These are phyloP conservation scores for Chiridota heheva DNA, from an alignment of 35 echinoderm and acorn worm genomes.

Conservation along the genomic window DNA sequence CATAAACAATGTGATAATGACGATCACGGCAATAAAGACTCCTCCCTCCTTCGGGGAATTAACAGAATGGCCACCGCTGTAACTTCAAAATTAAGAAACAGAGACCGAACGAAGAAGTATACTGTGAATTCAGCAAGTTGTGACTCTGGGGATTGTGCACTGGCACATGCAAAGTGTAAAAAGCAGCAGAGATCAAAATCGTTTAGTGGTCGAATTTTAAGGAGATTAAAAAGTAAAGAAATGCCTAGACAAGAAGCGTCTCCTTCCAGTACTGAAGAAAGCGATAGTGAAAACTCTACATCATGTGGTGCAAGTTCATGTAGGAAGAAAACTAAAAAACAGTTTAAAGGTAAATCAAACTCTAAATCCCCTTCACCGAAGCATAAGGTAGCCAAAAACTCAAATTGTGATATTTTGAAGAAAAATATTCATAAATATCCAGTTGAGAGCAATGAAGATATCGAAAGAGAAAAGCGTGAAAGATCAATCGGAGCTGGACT, in stretches of 20 bases:
- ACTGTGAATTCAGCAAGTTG: too few relatives aligned
- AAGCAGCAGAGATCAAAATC: too few relatives aligned
- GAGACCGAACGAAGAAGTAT: too few relatives aligned
- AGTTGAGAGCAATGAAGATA: conserved; percentile 54
- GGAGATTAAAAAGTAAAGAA: conserved; percentile 3
- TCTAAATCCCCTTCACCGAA: too few relatives aligned
- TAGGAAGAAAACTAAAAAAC: not conserved
- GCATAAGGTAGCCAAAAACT: not conserved
- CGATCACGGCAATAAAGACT: too few relatives aligned
- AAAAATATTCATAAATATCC: conserved; percentile 36
- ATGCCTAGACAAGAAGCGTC: not conserved
- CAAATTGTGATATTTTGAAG: not conserved
- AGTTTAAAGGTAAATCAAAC: not conserved
- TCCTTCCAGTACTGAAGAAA: conserved; percentile 26
- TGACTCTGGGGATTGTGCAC: too few relatives aligned
- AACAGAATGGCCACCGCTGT: too few relatives aligned
- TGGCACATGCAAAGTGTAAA: too few relatives aligned
- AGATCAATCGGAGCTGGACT: conserved; percentile 53
- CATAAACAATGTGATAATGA: too few relatives aligned
- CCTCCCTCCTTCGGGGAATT: too few relatives aligned
- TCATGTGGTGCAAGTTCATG: not conserved
- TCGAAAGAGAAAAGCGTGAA: conserved; percentile 42
- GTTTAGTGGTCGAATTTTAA: conserved; percentile 9
- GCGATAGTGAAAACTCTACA: not conserved
- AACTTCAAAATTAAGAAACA: too few relatives aligned